Base-by-base conservation (phyloP, 1,140 invertebrate species). In the Brachionus calyciflorus region DNA sequence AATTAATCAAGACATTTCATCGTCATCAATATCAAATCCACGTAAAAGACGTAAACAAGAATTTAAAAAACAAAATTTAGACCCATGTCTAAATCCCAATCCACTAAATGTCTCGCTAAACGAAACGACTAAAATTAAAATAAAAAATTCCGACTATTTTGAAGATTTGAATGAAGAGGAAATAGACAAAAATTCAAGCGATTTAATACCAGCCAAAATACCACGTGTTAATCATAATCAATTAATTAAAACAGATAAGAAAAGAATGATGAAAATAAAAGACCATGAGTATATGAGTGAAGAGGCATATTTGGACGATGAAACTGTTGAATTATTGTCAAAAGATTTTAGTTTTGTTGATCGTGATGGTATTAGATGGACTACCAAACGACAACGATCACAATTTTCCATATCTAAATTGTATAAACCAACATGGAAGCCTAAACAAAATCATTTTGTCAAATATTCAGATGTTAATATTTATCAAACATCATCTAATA, bases 31-130 rank as follows among this genome's bases (percentile, higher is more conserved):
- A 14, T 3, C 5, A 46, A 14, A 4, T 7, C 5, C 9, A 10
- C 60, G 60, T 21, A 65, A 65, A 28, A 4, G 60, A 6, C 60
- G 60, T n/a, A 65, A 65, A 44, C 60, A 65, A 65, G 60, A 65
- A 44, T 65, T 65, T 24, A 65, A 65, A 65, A 65, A 65, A 44
- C 60, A 65, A 65, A 44, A 12, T 44, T 3, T 65, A 2, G 40
- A 44, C 21, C 41, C 12, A 14, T 44, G 14, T 3, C 21, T 24
- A 1, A 44, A 24, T 24, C 12, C 2, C 37, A 44, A 28, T n/a
- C 40, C 33, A 21, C 14, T 65, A 14, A 24, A 19, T 2, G 33
- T 9, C 19, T 19, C 37, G 24, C 37, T 26, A 44, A 28, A 5
- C 37, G 30, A 28, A n/a, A n/a, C n/a, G n/a, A n/a, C n/a, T 60